A percentile compares a stretch with the other conserved stretches of the same genome.
phyloP scores from a whole-genome alignment of 2,888 invertebrate genomes.

The Bellardia bayeri region DNA sequence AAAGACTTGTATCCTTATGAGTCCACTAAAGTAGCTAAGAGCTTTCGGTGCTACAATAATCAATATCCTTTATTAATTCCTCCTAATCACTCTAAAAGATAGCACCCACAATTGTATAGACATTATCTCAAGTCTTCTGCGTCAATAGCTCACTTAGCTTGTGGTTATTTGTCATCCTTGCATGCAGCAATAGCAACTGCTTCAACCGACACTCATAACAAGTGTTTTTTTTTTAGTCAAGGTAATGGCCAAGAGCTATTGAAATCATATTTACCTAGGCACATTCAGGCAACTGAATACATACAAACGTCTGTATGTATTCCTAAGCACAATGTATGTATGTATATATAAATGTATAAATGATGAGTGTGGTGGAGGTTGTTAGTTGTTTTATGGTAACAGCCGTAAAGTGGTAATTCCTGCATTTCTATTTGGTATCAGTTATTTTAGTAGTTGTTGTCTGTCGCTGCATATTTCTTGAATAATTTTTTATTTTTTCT shows the following conservation, averaged over 20 bases:
- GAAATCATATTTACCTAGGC: constrained; percentile 56
- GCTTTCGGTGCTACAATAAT: too few relatives aligned
- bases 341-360: constrained; percentile 16
- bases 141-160: constrained; percentile 5
- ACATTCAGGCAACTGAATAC: constrained; percentile 28
- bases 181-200: background rate
- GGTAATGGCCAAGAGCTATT: constrained; percentile 50
- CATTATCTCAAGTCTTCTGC: background rate
- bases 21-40: too few relatives aligned
- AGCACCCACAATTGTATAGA: background rate
- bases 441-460: background rate
- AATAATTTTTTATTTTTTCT: constrained; percentile 7
- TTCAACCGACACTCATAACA: constrained; percentile 40
- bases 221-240: constrained; percentile 52
- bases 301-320: background rate
- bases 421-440: constrained; percentile 51
- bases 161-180: constrained; percentile 16
- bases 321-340: background rate
- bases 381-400: constrained; percentile 61
- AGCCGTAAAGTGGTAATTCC: constrained; percentile 59
- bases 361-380: constrained; percentile 1
- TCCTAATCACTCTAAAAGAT: too few relatives aligned
- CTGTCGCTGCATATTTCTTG: constrained; percentile 17
- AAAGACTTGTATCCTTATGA: too few relatives aligned
- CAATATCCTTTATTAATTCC: background rate